Evolutionary conservation across 2,888 invertebrate genomes (phyloP).

Genomic region (Diplolepis rosae): DNA sequence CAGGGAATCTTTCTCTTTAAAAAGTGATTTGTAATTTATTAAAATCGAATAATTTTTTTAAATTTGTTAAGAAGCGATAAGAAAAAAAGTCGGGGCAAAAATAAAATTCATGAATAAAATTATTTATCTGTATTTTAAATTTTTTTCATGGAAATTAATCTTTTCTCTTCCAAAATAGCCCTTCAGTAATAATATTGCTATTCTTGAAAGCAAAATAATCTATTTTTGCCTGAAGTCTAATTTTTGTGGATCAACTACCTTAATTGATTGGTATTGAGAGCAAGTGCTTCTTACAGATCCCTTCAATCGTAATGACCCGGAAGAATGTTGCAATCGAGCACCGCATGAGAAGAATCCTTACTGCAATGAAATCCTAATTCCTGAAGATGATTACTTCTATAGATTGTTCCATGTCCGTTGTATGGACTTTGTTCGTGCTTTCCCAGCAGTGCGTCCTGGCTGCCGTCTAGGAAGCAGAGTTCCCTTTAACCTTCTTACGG

Average conservation of each 20-base stretch:
- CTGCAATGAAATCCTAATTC: conserved; percentile 91
- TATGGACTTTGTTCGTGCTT: conserved; percentile 91
- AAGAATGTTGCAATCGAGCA: conserved; percentile 90
- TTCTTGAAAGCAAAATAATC: no score
- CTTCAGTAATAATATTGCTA: no score
- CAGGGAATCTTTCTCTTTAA: no score
- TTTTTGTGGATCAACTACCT: not conserved
- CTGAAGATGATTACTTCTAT: conserved; percentile 94
- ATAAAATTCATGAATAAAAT: no score
- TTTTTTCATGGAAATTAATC: no score
- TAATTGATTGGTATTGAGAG: not conserved
- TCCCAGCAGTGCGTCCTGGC: conserved; percentile 90
- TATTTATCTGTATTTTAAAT: no score
- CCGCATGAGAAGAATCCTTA: conserved; percentile 90
- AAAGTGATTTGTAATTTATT: no score
- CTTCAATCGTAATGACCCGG: conserved; percentile 90
- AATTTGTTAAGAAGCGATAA: no score
- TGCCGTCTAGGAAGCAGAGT: conserved; percentile 90
- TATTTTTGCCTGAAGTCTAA: no score
- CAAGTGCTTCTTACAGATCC: conserved; percentile 78
- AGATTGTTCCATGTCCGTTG: conserved; percentile 88
- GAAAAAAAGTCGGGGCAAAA: no score
- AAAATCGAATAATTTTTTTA: no score
- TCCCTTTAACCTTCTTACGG: conserved; percentile 91
- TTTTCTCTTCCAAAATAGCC: no score